Evolutionary conservation across 2,797 vertebrate species (phyloP).

Genomic region (Dipus sagitta): DNA sequence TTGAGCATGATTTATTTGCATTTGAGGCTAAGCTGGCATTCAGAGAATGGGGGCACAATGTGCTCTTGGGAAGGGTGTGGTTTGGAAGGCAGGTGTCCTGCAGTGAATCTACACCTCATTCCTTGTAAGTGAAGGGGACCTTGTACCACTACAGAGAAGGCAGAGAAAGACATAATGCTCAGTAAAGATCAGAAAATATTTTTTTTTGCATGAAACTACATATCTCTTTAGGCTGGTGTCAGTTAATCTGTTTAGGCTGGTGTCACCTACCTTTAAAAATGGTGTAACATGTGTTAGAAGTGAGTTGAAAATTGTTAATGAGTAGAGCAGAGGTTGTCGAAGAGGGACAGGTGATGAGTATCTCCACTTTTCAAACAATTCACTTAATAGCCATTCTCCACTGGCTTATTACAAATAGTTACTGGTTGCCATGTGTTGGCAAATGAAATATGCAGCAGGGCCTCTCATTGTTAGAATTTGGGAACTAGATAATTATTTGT

Average conservation of each 20-base stretch:
- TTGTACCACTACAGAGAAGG: background rate
- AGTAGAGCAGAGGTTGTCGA: background rate
- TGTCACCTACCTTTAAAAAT: background rate
- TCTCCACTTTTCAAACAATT: no score
- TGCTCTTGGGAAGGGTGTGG: background rate
- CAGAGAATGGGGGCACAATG: background rate
- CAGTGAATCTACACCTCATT: background rate
- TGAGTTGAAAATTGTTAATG: background rate
- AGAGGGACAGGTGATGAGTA: background rate
- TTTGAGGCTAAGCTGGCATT: background rate
- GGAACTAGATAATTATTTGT: background rate
- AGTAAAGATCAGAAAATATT: background rate
- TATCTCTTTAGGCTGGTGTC: background rate
- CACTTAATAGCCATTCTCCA: accelerated
- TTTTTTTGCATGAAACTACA: background rate
- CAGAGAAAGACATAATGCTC: background rate
- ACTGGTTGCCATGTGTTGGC: background rate
- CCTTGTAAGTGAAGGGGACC: background rate
- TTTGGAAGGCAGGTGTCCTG: background rate
- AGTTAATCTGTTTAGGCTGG: background rate
- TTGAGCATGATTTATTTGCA: background rate
- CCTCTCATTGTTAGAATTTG: background rate
- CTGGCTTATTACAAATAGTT: background rate
- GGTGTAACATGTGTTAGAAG: background rate
- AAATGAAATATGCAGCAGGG: background rate